Conservation (phyloP, 2,797 vertebrate species). For the Trachurus trachurus region DNA sequence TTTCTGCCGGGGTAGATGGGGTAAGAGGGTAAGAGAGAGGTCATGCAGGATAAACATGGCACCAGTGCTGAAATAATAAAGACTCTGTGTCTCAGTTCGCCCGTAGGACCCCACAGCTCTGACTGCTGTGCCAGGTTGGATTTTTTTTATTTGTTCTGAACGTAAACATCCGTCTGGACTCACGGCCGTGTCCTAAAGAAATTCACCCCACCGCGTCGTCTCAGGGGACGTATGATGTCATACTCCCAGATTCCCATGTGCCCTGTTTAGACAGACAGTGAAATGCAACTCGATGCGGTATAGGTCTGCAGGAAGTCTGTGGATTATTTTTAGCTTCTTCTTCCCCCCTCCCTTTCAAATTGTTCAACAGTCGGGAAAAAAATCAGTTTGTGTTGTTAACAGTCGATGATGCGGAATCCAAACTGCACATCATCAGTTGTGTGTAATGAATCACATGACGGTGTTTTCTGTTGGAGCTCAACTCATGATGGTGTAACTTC, state of each 20-base stretch:
- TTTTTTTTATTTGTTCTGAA: slow-evolving; percentile 53
- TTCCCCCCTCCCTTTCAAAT: slow-evolving; percentile 13
- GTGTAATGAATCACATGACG: not conserved
- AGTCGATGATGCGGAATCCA: slow-evolving; percentile 11
- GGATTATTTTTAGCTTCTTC: slow-evolving; percentile 65
- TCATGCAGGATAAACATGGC: slow-evolving; percentile 79
- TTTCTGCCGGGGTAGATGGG: slow-evolving; percentile 58
- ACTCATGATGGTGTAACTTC: not conserved
- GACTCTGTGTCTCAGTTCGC: slow-evolving; percentile 54
- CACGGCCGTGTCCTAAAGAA: slow-evolving; percentile 33
- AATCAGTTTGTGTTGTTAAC: slow-evolving; percentile 35
- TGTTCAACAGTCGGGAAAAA: slow-evolving; percentile 36
- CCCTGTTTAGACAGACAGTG: slow-evolving; percentile 48
- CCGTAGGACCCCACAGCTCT: slow-evolving; percentile 34
- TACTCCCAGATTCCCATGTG: slow-evolving; percentile 57
- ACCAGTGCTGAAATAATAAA: slow-evolving; percentile 77
- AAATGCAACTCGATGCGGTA: slow-evolving; percentile 43
- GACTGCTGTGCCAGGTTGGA: slow-evolving; percentile 46
- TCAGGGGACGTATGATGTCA: slow-evolving; percentile 54
- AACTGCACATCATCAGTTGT: not conserved
- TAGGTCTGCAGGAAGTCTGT: slow-evolving; percentile 38
- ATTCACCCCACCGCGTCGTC: slow-evolving; percentile 47
- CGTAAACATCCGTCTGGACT: slow-evolving; percentile 64
- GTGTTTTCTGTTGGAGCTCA: slow-evolving; percentile 3
- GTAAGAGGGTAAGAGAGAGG: slow-evolving; percentile 74